phyloP scores from a whole-genome alignment of 1,140 invertebrate species.

The Cydia strobilella region DNA sequence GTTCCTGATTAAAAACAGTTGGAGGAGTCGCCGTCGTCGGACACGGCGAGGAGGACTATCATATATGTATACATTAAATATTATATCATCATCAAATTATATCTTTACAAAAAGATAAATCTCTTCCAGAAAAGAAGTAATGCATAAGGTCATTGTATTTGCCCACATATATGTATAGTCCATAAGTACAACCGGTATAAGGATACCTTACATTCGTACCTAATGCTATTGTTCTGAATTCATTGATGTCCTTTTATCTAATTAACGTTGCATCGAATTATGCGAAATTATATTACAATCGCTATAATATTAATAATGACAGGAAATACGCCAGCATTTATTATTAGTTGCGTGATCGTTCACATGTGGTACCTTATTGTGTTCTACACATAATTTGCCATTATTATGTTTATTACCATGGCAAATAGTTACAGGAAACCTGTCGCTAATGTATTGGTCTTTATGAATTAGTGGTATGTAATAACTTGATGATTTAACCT shows the following conservation, averaged over 20 bases:
- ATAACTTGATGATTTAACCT: not conserved
- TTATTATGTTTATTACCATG: slow-evolving; percentile 30
- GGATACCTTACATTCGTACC: no score
- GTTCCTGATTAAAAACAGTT: no score
- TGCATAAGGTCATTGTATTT: no score
- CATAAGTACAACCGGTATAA: no score
- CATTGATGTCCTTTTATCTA: slow-evolving; percentile 26
- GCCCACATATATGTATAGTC: no score
- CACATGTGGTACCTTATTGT: slow-evolving; percentile 28
- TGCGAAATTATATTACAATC: slow-evolving; percentile 29
- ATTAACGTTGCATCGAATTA: slow-evolving; percentile 22
- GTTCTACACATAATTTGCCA: slow-evolving; percentile 28
- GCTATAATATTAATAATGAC: slow-evolving; percentile 32
- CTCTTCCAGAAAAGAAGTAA: no score
- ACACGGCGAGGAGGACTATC: no score
- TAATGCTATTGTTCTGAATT: not conserved
- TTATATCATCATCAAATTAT: no score
- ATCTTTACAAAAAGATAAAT: no score
- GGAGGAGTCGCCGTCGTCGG: no score
- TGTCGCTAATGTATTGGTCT: slow-evolving; percentile 22
- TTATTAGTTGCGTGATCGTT: slow-evolving; percentile 31
- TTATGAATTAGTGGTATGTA: not conserved
- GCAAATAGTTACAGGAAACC: slow-evolving; percentile 22
- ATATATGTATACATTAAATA: no score
- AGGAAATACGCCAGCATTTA: slow-evolving; percentile 30